Evolutionary conservation across 2,888 invertebrate genomes (phyloP).

Genomic region (Anodontia alba): DNA sequence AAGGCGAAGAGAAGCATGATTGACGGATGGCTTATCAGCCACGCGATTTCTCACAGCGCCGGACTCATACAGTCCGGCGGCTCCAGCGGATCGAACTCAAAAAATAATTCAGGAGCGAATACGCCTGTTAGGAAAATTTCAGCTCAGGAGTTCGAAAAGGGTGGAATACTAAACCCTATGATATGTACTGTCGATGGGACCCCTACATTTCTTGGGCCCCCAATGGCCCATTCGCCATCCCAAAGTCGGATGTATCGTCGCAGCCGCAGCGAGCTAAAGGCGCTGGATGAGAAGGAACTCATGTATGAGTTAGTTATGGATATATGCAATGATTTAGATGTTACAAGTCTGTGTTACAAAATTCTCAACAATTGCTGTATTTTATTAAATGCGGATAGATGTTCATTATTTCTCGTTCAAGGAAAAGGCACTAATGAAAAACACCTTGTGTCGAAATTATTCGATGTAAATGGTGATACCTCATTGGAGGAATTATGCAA

Average conservation of each 20-base stretch:
- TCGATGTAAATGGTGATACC: slow-evolving; percentile 82
- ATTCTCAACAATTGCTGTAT: slow-evolving; percentile 84
- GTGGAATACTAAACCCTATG: slow-evolving; percentile 95
- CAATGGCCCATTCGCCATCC: slow-evolving; percentile 59
- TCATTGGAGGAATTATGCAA: slow-evolving; percentile 94
- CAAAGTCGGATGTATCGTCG: slow-evolving; percentile 86
- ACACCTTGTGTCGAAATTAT: slow-evolving; percentile 86
- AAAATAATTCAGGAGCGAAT: slow-evolving; percentile 91
- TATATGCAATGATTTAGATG: slow-evolving; percentile 84
- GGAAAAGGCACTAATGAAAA: slow-evolving; percentile 86
- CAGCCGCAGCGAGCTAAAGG: slow-evolving; percentile 87
- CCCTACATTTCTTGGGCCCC: slow-evolving; percentile 92
- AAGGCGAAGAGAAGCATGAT: slow-evolving; percentile 97
- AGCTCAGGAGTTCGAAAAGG: slow-evolving; percentile 97
- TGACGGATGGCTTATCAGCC: slow-evolving; percentile 93
- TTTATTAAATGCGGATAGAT: slow-evolving; percentile 83
- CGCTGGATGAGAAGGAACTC: slow-evolving; percentile 83
- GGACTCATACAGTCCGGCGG: slow-evolving; percentile 68
- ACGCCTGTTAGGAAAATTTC: slow-evolving; percentile 97
- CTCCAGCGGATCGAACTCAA: slow-evolving; percentile 78
- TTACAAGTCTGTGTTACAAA: slow-evolving; percentile 83
- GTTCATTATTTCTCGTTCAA: slow-evolving; percentile 84
- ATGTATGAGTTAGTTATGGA: slow-evolving; percentile 84
- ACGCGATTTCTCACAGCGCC: slow-evolving; percentile 77
- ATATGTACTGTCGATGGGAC: slow-evolving; percentile 95